Percentiles rank a stretch among this genome's conserved stretches.
phyloP scores from a whole-genome alignment of 2,113 vertebrate genomes.

The Helogale parvula region DNA sequence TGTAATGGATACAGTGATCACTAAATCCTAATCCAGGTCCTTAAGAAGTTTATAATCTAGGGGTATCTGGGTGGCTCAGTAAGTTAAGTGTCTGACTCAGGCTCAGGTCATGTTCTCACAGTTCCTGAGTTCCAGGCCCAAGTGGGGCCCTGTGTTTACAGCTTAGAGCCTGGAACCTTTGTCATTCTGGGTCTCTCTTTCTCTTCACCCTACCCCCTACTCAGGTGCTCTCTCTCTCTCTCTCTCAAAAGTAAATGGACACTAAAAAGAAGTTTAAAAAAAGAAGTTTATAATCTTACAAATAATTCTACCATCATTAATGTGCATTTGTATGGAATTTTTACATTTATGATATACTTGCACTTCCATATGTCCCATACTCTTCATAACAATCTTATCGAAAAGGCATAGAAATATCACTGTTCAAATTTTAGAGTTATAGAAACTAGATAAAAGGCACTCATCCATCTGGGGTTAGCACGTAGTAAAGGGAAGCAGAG shows the following conservation, averaged over 20 bases:
- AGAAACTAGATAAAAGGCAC: not conserved
- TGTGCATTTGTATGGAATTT: not conserved
- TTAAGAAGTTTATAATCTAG: not conserved
- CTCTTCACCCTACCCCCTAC: no score
- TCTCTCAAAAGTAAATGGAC: no score
- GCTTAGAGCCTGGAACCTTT: no score
- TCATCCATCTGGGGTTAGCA: not conserved
- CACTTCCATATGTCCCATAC: not conserved
- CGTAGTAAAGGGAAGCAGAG: not conserved
- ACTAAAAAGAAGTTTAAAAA: no score
- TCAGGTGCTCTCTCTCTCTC: no score
- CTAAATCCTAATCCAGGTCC: not conserved
- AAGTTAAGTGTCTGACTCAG: no score
- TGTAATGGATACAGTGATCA: not conserved
- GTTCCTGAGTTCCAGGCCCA: no score
- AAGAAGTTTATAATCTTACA: not conserved
- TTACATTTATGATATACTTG: not conserved
- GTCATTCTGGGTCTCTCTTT: no score
- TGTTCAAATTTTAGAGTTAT: not conserved
- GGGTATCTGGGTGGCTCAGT: no score
- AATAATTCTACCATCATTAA: not conserved
- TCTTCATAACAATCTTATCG: not conserved
- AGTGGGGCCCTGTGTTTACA: no score
- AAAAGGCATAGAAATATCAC: conserved; percentile 35
- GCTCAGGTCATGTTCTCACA: no score